phyloP scores from a whole-genome alignment of 2,888 invertebrate species.

The Dolichopus griseipennis region DNA sequence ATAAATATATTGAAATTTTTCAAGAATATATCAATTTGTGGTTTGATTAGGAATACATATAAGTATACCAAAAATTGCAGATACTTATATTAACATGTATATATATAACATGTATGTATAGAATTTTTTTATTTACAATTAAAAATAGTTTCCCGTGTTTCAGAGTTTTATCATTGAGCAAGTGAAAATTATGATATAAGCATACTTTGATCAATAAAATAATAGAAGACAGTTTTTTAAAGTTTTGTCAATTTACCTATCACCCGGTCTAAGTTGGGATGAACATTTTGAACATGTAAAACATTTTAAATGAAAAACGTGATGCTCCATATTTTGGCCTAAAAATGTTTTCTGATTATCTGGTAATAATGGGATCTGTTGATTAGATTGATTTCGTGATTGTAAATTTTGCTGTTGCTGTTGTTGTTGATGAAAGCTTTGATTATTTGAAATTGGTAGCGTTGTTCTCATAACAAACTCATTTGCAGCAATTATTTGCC shows the following conservation, averaged over 20 bases:
- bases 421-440: slow-evolving; percentile 29
- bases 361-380: slow-evolving; percentile 24
- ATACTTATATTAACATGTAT: too few species aligned
- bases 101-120: too few species aligned
- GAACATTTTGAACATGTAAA: slow-evolving; percentile 89
- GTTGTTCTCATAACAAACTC: slow-evolving; percentile 75
- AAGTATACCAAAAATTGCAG: too few species aligned
- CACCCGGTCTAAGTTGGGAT: slow-evolving; percentile 76
- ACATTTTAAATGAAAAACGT: slow-evolving; percentile 89
- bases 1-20: too few species aligned
- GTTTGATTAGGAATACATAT: too few species aligned
- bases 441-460: slow-evolving; percentile 28
- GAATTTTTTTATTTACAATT: too few species aligned
- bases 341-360: slow-evolving; percentile 26
- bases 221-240: too few species aligned
- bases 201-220: too few species aligned
- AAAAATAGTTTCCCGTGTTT: too few species aligned
- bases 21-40: too few species aligned
- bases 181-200: too few species aligned
- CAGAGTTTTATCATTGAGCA: too few species aligned
- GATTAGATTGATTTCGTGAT: slow-evolving; percentile 23
- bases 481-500: slow-evolving; percentile 79
- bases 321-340: slow-evolving; percentile 46
- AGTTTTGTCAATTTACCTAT: slow-evolving; percentile 50
- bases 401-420: slow-evolving; percentile 37